These are phyloP conservation scores for Acromyrmex charruanus DNA, from an alignment of 1,140 invertebrate species.

Conservation along the genomic window DNA sequence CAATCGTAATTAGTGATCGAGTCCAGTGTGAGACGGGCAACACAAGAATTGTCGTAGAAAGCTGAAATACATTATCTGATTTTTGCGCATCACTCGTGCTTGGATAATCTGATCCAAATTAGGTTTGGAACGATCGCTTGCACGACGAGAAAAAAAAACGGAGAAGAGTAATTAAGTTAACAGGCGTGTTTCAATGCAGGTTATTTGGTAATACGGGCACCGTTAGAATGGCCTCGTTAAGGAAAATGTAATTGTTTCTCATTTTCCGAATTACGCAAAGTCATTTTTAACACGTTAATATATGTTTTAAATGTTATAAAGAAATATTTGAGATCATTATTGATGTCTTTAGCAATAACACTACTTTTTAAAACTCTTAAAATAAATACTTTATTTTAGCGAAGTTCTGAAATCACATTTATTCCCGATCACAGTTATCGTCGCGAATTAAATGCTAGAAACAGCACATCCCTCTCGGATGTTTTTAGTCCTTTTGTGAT, in stretches of 20 bases:
- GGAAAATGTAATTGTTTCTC: not conserved
- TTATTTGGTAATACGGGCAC: conserved; percentile 56
- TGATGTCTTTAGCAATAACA: not conserved
- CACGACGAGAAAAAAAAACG: conserved; percentile 65
- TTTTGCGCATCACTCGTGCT: conserved; percentile 35
- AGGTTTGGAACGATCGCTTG: conserved; percentile 61
- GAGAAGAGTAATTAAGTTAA: conserved; percentile 64
- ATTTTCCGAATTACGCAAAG: not conserved
- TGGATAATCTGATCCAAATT: conserved; percentile 69
- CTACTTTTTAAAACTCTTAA: not conserved
- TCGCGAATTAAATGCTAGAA: not conserved
- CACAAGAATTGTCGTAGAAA: conserved; percentile 37
- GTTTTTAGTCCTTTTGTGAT: not conserved
- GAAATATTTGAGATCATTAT: not conserved
- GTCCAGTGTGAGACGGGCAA: not conserved
- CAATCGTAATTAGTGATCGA: conserved; percentile 33
- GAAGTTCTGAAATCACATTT: not conserved
- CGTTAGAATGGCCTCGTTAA: not conserved
- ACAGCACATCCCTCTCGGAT: not conserved
- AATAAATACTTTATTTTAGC: not conserved
- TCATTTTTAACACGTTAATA: not conserved
- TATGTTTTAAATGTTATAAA: not conserved
- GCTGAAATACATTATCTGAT: conserved; percentile 52
- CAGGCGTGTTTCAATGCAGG: conserved; percentile 48
- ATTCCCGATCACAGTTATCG: not conserved